Percentiles rank a stretch among this genome's conserved stretches.
Conservation (phyloP, 2,888 invertebrate species). For the Fragum fragum region DNA sequence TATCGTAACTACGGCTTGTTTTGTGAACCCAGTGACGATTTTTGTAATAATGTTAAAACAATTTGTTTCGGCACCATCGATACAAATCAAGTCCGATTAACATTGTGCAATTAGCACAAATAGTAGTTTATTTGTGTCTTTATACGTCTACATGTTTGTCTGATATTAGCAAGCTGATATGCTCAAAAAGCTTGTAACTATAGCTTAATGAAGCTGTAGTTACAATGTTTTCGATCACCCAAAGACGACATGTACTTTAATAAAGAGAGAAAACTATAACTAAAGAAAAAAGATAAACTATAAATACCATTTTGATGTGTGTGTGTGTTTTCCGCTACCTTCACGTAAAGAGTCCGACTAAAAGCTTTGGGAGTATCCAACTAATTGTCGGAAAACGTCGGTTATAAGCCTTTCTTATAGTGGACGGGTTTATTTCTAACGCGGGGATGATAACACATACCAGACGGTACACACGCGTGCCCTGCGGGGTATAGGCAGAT, state of each 20-base stretch:
- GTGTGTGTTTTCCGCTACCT: conserved; percentile 16
- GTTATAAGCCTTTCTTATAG: conserved; percentile 54
- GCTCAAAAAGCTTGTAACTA: too few relatives aligned
- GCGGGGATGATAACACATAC: conserved; percentile 25
- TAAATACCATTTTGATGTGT: conserved; percentile 36
- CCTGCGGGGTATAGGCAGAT: neutral
- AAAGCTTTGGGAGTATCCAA: conserved; percentile 47
- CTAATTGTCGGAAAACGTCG: conserved; percentile 23
- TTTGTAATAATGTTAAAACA: too few relatives aligned
- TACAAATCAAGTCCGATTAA: too few relatives aligned
- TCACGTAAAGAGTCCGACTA: conserved; percentile 42
- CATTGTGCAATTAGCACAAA: too few relatives aligned
- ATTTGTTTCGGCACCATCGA: too few relatives aligned
- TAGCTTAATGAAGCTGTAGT: too few relatives aligned
- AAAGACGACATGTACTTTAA: neutral
- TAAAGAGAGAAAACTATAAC: neutral
- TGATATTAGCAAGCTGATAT: too few relatives aligned
- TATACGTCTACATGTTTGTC: too few relatives aligned
- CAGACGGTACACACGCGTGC: conserved; percentile 25
- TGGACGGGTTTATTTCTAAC: conserved; percentile 34
- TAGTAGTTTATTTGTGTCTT: too few relatives aligned
- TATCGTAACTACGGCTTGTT: too few relatives aligned
- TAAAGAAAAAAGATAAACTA: neutral
- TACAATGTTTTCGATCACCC: too few relatives aligned
- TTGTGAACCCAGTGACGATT: too few relatives aligned